phyloP scores from a whole-genome alignment of 2,797 vertebrate species.

The Eleutherodactylus coqui region DNA sequence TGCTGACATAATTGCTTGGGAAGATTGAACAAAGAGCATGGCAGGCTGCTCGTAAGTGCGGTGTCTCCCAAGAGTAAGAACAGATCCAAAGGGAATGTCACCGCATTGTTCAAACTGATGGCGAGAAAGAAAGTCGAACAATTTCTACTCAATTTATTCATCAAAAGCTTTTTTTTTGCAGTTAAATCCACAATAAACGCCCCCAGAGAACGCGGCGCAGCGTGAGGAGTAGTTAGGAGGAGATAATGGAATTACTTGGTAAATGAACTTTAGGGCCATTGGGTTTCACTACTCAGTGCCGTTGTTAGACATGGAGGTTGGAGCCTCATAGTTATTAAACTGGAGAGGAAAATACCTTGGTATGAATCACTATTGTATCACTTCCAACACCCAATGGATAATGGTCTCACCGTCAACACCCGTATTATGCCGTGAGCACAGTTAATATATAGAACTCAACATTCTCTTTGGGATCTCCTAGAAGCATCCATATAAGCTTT shows the following conservation, averaged over 20 bases:
- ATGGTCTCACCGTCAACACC: slow-evolving; percentile 18
- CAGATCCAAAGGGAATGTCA: slow-evolving; percentile 59
- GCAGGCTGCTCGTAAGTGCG: slow-evolving; percentile 56
- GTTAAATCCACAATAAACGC: slow-evolving; percentile 56
- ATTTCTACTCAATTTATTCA: slow-evolving; percentile 61
- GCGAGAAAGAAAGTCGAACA: slow-evolving; percentile 44
- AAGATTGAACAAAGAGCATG: slow-evolving; percentile 63
- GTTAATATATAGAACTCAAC: slow-evolving; percentile 4
- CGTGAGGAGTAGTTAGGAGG: slow-evolving; percentile 44
- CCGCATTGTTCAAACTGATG: slow-evolving; percentile 51
- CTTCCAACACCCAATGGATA: slow-evolving; percentile 7
- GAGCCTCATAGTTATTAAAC: slow-evolving; percentile 37
- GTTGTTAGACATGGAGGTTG: slow-evolving; percentile 45
- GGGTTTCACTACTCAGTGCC: slow-evolving; percentile 42
- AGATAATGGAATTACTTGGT: slow-evolving; percentile 62
- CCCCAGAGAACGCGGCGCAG: slow-evolving; percentile 50
- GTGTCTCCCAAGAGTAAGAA: slow-evolving; percentile 53
- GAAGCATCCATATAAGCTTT: not conserved
- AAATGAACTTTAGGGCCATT: slow-evolving; percentile 44
- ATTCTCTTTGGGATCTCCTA: not conserved
- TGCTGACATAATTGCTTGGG: slow-evolving; percentile 63
- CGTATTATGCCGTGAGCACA: slow-evolving; percentile 19
- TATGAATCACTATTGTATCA: slow-evolving; percentile 13
- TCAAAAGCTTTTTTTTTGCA: slow-evolving; percentile 50
- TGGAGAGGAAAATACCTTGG: slow-evolving; percentile 22